Base-by-base conservation (phyloP, 2,797 vertebrate species). In the Enteromius treurensis region DNA sequence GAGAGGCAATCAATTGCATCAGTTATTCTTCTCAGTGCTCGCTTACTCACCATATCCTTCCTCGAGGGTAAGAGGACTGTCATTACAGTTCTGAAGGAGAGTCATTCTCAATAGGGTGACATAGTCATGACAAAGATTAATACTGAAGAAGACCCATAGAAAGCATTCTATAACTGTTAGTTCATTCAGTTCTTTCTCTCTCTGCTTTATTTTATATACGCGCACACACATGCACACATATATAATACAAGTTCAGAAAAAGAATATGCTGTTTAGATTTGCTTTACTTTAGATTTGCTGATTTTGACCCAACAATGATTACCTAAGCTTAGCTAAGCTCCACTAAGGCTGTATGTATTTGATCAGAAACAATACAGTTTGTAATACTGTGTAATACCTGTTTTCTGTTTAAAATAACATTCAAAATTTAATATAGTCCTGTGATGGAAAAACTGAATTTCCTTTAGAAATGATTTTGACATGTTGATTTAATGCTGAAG, bases 1-100 rank as follows among this genome's bases (percentile, higher is more conserved):
- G 60, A 13, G 49, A 37, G 9, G 37, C 49, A 88, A 87, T 86
- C 34, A 80, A 64, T 82, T 83, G 79, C 45, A 21, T 82, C 55
- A 80, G 79, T 86, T 79, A 71, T 85, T 84, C 84, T 55, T 73
- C 45, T 51, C 32, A 34, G 49, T 69, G 73, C 65, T 47, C 4
- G 29, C 29, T 78, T 83, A 21, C 51, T 83, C 53, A 64, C 53
- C 11, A 29, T 64, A 51, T 78, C 53, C 26, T 49, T 71, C 49
- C 42, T 71, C 5, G 67, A 83, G 40, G 65, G 53, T 62, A 34
- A 42, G 53, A 47, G 65, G 51, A 83, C 77, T 80, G 69, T 82
- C 83, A 82, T 86, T 87, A 79, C 9, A 0, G 8, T 55, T 32
- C 60, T 58, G 32, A 51, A 74, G 58, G 14, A 70, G 40, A 47